Base-by-base conservation (phyloP, 2,113 vertebrate species). In the Noctilio leporinus region DNA sequence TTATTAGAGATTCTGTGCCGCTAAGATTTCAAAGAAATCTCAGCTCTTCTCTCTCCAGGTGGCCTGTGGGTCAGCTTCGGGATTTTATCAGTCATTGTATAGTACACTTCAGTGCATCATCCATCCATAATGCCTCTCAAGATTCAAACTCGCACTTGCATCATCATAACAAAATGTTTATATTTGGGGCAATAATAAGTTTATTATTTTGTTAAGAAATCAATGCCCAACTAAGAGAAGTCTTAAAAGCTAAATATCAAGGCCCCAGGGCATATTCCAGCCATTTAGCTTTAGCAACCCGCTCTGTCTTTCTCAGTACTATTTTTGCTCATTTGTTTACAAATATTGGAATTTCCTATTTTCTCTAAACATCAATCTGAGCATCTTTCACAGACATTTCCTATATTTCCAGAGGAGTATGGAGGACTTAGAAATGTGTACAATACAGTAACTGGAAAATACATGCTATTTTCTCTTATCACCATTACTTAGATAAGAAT, bases 401-500 rank as follows among this genome's bases (percentile, higher is more conserved):
- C 9, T 90, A 6, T 72, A 2, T 72, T 87, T 90, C 40, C 43
- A 67, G 26, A 77, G 47, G 35, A 30, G 3, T 55, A 3, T 28
- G 1, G 20, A 91, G 72, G 4, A 49, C 72, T 84, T 87, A 77
- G 57, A 85, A 96, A 94, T 85, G 81, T 62, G 1, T 55, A 53
- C 2, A 80, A 28, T 86, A 70, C 4, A 38, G 45, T 95, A 81
- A 94, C 75, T 78, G 67, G 67, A 76, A 96, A 97, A 97, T n/a
- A 96, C 53, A 94, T 51, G 80, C 33, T 95, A 80, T 70, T 92
- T 81, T 95, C 94, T 89, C 78, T 80, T 89, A 95, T 89, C 90
- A 93, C 16, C 4, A 12, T 94, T 38, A 80, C 78, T 95, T 94
- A 55, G 95, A 97, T 97, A 96, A 95, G 96, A 95, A 59, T 33